Evolutionary conservation across 1,140 invertebrate species (phyloP), one percentile per base, ranked within the genome.

Genomic region (Drosophila sturtevanti): DNA sequence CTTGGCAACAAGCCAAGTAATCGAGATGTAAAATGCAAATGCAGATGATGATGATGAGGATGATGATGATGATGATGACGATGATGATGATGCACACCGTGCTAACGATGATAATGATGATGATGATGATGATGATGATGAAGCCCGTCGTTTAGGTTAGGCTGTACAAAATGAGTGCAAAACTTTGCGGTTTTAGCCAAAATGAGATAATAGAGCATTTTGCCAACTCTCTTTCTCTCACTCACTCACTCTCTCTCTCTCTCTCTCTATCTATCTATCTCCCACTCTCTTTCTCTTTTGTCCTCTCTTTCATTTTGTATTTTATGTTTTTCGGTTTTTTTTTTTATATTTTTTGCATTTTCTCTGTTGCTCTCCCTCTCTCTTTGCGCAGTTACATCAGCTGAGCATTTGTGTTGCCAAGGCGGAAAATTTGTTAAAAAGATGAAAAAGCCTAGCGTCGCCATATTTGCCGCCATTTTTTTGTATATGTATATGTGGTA

Each of bases 391-490:
- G 75, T 35, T 82, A 76, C 41, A 56, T 71, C 74, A 77, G 74
- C 74, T 77, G 74, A 48, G 41, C 16, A 10, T 48, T 48, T 64
- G 64, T 86, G 82, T 86, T 86, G 81, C 81, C 71, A 86, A 48
- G 81, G 82, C 71, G 31, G 27, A 55, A 16, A 82, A 44, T 16
- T 16, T 14, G 22, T 6, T 41, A 41, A n/a, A 4, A 41, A 70
- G 72, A 78, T 75, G 55, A 69, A 61, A 62, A 70, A 55, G 41
- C 54, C 59, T 31, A 31, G 79, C 56, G 79, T 73, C 84, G 89
- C 89, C 89, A 90, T 85, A 76, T 90, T 90, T 90, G 82, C 87
- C 82, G 87, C 87, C 87, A 90, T 90, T 90, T 89, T 90, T 81
- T 59, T 67, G 11, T 59, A 9, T 41, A 16, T 38, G 37, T 38